These are phyloP conservation scores for Anolis carolinensis DNA, from an alignment of 2,113 vertebrate species.

Conservation along the genomic window DNA sequence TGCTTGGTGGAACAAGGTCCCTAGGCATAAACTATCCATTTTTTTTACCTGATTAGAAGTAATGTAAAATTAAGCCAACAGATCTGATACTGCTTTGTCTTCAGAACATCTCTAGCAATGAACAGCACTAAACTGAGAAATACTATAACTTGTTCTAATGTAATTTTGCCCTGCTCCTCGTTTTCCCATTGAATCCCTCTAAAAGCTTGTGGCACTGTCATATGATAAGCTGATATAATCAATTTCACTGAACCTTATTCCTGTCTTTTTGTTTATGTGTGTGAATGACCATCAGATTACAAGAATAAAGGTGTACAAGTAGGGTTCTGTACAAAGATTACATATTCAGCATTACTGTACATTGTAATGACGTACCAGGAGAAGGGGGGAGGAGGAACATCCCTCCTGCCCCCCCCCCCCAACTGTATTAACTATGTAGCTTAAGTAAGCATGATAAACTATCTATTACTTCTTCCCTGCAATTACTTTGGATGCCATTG, in stretches of 20 bases:
- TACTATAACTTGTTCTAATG: not conserved
- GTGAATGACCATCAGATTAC: not conserved
- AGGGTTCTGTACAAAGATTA: constrained; percentile 16
- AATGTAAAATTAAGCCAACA: not conserved
- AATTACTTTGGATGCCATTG: constrained; percentile 31
- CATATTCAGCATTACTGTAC: constrained; percentile 8
- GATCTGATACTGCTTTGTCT: not conserved
- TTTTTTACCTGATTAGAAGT: not conserved
- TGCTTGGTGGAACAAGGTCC: not conserved
- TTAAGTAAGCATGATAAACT: constrained; percentile 9
- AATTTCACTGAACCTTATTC: not conserved
- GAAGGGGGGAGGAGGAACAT: no score
- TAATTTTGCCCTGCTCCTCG: not conserved
- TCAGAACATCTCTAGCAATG: not conserved
- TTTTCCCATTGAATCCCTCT: not conserved
- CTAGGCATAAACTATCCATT: not conserved
- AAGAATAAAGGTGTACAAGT: not conserved
- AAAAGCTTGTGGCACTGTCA: not conserved
- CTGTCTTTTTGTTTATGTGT: not conserved
- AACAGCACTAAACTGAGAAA: not conserved
- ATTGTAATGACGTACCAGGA: no score
- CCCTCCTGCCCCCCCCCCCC: no score
- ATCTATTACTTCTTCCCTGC: not conserved
- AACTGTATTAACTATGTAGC: not conserved
- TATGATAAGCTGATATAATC: not conserved